These are phyloP conservation scores for Sparidentex hasta DNA, from an alignment of 2,797 vertebrate species.

Conservation along the genomic window DNA sequence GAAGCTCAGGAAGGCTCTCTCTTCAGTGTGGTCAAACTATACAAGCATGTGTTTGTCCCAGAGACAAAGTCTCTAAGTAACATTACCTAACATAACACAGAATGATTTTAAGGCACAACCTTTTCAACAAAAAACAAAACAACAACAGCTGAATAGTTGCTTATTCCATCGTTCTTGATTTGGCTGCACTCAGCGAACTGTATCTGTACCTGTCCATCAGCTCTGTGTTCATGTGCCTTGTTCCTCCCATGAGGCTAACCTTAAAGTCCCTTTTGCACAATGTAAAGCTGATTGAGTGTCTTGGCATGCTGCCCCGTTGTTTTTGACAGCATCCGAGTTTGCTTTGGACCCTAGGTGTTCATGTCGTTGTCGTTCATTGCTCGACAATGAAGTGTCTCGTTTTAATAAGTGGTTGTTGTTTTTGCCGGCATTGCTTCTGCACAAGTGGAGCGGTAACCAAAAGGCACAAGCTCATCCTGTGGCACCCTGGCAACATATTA, in stretches of 20 bases:
- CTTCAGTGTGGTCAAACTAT: background rate
- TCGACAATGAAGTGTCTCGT: constrained; percentile 45
- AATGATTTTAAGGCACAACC: background rate
- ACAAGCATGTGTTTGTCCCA: too few species aligned
- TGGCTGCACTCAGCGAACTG: background rate
- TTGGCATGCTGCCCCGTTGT: constrained; percentile 76
- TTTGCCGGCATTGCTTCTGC: constrained; percentile 68
- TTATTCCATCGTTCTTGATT: constrained; percentile 9
- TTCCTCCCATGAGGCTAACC: constrained; percentile 45
- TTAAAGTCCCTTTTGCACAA: constrained; percentile 44
- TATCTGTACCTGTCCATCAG: constrained; percentile 50
- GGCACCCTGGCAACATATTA: constrained; percentile 57
- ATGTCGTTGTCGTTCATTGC: constrained; percentile 53
- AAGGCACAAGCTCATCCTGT: constrained; percentile 73
- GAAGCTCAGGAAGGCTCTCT: constrained; percentile 19
- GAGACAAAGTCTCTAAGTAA: too few species aligned
- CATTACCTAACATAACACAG: background rate
- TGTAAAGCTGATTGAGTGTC: constrained; percentile 88
- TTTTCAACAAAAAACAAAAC: background rate
- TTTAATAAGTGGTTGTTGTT: constrained; percentile 52
- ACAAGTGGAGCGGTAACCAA: constrained; percentile 41
- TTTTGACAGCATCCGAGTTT: constrained; percentile 59
- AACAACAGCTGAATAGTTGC: background rate
- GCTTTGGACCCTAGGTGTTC: constrained; percentile 46
- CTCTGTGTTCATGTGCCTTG: constrained; percentile 35